These are phyloP conservation scores for Galeruca laticollis DNA, from an alignment of 2,888 invertebrate genomes.

Conservation along the genomic window DNA sequence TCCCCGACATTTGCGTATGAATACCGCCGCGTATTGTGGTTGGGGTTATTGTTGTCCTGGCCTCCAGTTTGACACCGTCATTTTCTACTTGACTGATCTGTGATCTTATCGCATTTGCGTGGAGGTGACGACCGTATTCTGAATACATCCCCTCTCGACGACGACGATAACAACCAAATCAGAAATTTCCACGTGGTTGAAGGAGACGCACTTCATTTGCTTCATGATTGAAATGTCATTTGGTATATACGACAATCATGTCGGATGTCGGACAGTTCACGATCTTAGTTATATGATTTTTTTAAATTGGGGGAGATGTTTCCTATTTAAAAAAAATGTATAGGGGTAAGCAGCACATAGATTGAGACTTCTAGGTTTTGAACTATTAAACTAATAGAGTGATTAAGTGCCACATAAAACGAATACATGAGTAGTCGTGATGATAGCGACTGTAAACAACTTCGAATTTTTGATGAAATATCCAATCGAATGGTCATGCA, in stretches of 20 bases:
- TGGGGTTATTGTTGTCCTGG: conserved; percentile 62
- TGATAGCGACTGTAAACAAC: no score
- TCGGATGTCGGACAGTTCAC: conserved; percentile 22
- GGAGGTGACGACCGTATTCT: conserved; percentile 57
- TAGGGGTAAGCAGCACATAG: no score
- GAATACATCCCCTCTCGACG: conserved; percentile 50
- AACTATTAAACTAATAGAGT: no score
- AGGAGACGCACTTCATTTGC: conserved; percentile 33
- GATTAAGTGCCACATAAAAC: no score
- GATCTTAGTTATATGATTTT: conserved; percentile 4
- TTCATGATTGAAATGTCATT: conserved; percentile 34
- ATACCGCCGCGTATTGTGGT: conserved; percentile 57
- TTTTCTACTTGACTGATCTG: conserved; percentile 67
- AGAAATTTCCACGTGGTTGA: conserved; percentile 44
- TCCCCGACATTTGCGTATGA: conserved; percentile 66
- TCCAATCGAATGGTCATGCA: no score
- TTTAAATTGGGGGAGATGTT: background rate
- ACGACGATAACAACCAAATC: conserved; percentile 50
- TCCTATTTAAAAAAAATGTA: background rate
- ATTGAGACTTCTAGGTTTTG: no score
- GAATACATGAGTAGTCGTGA: no score
- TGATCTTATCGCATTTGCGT: conserved; percentile 63
- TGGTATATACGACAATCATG: conserved; percentile 9
- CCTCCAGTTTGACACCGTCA: conserved; percentile 66
- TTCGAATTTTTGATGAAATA: no score